phyloP scores from a whole-genome alignment of 2,797 vertebrate genomes.

The Falco concolor region DNA sequence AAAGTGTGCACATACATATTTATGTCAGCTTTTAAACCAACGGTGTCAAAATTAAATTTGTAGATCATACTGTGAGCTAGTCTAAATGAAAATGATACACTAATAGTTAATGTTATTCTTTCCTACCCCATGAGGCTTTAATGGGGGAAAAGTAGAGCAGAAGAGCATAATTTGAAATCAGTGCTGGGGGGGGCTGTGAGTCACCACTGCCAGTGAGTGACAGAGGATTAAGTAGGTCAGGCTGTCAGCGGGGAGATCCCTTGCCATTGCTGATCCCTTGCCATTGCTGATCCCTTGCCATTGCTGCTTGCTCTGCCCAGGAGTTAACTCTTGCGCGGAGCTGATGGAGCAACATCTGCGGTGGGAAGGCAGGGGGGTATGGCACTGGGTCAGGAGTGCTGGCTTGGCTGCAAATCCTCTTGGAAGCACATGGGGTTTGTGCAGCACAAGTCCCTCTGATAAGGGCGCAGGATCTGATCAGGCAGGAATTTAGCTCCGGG shows the following conservation, averaged over 20 bases:
- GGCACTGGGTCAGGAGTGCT: not conserved
- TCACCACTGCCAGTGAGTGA: not conserved
- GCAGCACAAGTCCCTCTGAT: not conserved
- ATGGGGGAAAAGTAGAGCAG: not conserved
- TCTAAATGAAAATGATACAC: not conserved
- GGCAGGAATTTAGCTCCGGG: not conserved
- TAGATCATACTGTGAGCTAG: accelerated
- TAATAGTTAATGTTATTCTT: not conserved
- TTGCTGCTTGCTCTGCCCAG: not conserved
- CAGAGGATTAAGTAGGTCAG: not conserved
- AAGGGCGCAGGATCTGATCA: not conserved
- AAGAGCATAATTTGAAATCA: not conserved
- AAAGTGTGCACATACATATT: accelerated
- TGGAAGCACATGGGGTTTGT: not conserved
- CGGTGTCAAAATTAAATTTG: not conserved
- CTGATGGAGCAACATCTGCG: not conserved
- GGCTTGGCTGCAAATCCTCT: not conserved
- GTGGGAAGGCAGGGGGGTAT: not conserved
- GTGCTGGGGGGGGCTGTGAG: not conserved
- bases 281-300: not conserved
- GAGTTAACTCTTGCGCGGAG: not conserved
- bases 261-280: not conserved
- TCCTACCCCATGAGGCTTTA: not conserved
- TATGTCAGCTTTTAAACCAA: not conserved
- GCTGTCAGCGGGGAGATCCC: not conserved